Conservation (phyloP, 2,888 invertebrate species). For the Proisotoma minuta region DNA sequence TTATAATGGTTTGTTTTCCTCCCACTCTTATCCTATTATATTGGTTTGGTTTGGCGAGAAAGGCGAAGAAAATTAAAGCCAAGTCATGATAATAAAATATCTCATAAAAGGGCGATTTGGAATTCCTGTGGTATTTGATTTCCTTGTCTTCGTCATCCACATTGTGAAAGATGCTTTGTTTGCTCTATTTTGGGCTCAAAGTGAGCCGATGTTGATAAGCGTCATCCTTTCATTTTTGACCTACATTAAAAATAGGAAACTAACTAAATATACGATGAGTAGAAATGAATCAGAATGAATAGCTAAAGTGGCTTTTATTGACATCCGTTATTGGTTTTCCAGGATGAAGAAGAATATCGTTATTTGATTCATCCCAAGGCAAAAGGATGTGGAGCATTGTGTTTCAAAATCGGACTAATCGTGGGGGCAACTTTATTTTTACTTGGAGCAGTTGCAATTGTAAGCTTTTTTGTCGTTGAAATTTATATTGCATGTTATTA, state of each 20-base stretch:
- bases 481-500: too few relatives aligned
- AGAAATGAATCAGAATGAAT: background rate
- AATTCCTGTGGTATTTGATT: too few relatives aligned
- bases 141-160: too few relatives aligned
- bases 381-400: conserved; percentile 48
- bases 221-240: too few relatives aligned
- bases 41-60: too few relatives aligned
- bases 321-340: conserved; percentile 11
- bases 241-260: background rate
- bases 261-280: background rate
- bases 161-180: background rate
- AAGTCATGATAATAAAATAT: conserved; percentile 4
- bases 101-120: background rate
- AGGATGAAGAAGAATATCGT: conserved; percentile 49
- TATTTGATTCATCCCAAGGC: conserved; percentile 51
- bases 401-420: conserved; percentile 53
- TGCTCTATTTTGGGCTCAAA: background rate
- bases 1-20: too few relatives aligned
- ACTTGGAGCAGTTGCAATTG: conserved; percentile 53
- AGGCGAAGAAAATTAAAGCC: background rate
- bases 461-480: too few relatives aligned
- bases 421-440: conserved; percentile 54
- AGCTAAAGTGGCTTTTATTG: background rate
- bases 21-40: too few relatives aligned
- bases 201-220: too few relatives aligned